Conservation (phyloP, 1,140 invertebrate genomes). For the Pentalonia nigronervosa region DNA sequence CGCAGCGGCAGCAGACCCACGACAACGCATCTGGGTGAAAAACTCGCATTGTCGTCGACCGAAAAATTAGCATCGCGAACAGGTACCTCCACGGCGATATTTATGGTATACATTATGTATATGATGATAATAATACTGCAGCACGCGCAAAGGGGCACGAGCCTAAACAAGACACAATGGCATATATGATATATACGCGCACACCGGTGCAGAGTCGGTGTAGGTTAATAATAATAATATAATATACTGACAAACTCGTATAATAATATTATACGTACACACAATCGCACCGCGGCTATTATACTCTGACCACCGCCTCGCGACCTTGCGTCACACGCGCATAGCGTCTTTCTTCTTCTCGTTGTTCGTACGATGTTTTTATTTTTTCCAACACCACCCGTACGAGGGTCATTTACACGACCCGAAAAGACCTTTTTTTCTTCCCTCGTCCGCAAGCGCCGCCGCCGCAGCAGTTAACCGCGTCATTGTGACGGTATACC, state of each 20-base stretch:
- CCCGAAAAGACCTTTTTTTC: constrained; percentile 38
- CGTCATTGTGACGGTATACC: neutral
- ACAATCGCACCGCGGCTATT: neutral
- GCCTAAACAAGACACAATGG: constrained; percentile 7
- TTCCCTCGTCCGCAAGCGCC: neutral
- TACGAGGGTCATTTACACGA: constrained; percentile 48
- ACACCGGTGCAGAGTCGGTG: neutral
- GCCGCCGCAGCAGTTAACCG: neutral
- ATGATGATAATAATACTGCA: neutral
- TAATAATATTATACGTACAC: neutral
- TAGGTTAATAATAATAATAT: neutral
- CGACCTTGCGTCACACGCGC: neutral
- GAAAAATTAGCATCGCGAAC: constrained; percentile 40
- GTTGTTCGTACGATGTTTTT: neutral
- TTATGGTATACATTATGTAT: no score
- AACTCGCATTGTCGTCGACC: neutral
- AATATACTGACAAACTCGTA: neutral
- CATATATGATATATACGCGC: neutral
- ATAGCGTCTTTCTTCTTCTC: neutral
- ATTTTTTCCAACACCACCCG: neutral
- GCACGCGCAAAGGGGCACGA: neutral
- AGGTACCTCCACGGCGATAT: neutral
- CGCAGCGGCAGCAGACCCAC: neutral
- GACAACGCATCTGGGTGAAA: neutral
- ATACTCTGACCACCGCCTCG: neutral